Base-by-base conservation (phyloP, 2,113 vertebrate genomes). In the Ahaetulla prasina region DNA sequence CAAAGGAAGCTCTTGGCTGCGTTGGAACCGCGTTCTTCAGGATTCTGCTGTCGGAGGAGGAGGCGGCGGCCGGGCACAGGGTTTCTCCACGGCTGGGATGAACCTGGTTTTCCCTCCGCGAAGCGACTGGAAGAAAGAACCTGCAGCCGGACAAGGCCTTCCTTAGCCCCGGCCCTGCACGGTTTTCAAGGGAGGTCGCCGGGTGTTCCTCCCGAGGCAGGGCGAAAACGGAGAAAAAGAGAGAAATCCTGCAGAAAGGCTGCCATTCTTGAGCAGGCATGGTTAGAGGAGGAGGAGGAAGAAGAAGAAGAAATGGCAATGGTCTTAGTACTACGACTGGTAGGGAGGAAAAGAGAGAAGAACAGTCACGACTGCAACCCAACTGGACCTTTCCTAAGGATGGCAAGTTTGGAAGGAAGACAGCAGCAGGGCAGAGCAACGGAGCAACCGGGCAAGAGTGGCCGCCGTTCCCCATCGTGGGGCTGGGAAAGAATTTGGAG, bases 311-410 rank as follows among this genome's bases (percentile, higher is more conserved):
- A 74, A 35, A 35, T 8, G 68, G n/a, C 68, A 18, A 18, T 35
- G 14, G 6, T 35, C 2, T 2, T 2, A 18, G 18, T 35, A 3
- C n/a, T 20, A 35, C 30, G 0, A 18, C 12, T 7, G 2, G n/a
- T 8, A 74, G 14, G 14, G 63, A 35, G 63, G 2, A 18, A 14
- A 35, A 74, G 14, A 5, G 63, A 35, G 63, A 6, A 18, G n/a
- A 35, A 8, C 0, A 35, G n/a, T 16, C n/a, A 18, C 2, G 12
- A n/a, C 63, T 68, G 11, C 30, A 6, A 27, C 0, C 8, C 25
- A 27, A n/a, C 63, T 68, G 30, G 4, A 30, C 30, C 30, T n/a
- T 10, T n/a, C 63, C 30, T 30, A 30, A 68, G 27, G 4, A n/a
- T 4, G 60, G 60, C 11, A 1, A 63, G 60, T 11, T 63, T n/a